Evolutionary conservation across 2,888 invertebrate species (phyloP), one percentile per base, ranked within the genome.

Genomic region (Ametastegia equiseti): DNA sequence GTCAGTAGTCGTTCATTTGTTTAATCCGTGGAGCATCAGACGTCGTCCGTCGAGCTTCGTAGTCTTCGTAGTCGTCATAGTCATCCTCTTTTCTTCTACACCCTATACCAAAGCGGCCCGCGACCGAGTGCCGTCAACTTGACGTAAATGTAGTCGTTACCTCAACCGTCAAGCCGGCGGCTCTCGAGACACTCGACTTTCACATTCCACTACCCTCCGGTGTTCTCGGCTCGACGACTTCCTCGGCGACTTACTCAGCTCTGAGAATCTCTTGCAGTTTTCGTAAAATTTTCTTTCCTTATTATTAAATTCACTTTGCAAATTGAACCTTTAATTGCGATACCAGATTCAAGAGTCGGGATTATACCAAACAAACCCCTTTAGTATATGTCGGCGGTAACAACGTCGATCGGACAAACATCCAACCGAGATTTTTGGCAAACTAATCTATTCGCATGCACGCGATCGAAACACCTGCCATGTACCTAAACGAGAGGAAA

Each of bases 101-200:
- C 19, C 75, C 50, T 36, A 19, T 75, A 36, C 13, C 54, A 19
- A 50, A 19, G 19, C 50, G 75, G 33, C 33, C 65, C 36, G 50
- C 65, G 63, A 65, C 65, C 80, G 80, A 65, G 65, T 67, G 50
- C 78, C 80, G 80, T 80, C 80, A 67, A 67, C 80, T 80, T 80
- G 80, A 80, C 80, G 80, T 80, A 67, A 80, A 80, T 80, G 80
- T 80, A 80, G 80, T 80, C 67, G 80, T 80, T 80, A 80, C 80
- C 65, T 80, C 80, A 80, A 67, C 80, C 80, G 80, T 80, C 80
- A 67, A 65, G 80, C 65, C 67, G 50, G 33, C 80, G 65, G 50
- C 75, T 75, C 65, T 80, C 80, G 67, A 80, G 80, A 67, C 80
- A 80, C 80, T 80, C 67, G 80, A 80, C 80, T 65, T 67, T 67